Conservation (phyloP, 2,797 vertebrate genomes). For the Myiotriccus ornatus region DNA sequence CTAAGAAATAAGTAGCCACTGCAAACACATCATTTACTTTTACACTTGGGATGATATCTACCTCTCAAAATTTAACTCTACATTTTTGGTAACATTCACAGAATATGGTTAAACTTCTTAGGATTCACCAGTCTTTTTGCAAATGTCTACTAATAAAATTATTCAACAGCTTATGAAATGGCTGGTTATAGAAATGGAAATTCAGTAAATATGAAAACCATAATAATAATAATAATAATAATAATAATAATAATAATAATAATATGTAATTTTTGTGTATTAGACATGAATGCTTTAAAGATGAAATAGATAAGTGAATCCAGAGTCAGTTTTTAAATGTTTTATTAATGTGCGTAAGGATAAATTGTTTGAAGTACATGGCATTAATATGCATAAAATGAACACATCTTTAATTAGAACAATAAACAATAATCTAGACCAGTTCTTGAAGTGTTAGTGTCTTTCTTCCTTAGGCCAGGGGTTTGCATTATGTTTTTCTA, state of each 20-base stretch:
- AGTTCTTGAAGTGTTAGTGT: background rate
- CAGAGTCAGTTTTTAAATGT: background rate
- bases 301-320: background rate
- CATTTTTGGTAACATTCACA: background rate
- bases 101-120: background rate
- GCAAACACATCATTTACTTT: background rate
- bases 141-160: background rate
- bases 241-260: no score
- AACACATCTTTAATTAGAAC: background rate
- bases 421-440: background rate
- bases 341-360: background rate
- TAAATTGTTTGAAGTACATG: background rate
- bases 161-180: background rate
- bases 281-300: background rate
- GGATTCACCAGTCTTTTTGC: background rate
- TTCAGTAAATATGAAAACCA: background rate
- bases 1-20: background rate
- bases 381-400: background rate
- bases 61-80: background rate
- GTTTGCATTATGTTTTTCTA: background rate
- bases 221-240: background rate
- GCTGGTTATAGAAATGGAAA: background rate
- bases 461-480: background rate
- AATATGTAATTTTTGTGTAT: background rate
- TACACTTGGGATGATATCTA: background rate